Percentiles rank a stretch among this genome's conserved stretches.
Evolutionary conservation across 2,888 invertebrate species (phyloP).

Genomic region (Agonum fuliginosum): DNA sequence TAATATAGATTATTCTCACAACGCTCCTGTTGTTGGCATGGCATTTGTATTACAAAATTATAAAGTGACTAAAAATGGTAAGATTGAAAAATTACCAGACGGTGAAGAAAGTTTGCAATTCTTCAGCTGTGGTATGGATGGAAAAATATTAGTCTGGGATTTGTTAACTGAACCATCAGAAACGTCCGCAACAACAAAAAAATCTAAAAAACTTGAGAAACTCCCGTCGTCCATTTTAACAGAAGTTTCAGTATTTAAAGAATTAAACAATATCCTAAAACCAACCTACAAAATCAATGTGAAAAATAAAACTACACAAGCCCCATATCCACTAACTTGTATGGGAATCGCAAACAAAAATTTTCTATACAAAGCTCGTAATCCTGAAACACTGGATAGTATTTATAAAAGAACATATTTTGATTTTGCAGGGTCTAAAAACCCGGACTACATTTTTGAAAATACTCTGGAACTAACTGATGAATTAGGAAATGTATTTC

Average conservation of each 20-base stretch:
- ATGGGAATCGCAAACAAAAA: not conserved
- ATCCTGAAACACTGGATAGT: slow-evolving; percentile 18
- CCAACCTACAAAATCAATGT: slow-evolving; percentile 78
- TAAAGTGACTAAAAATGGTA: slow-evolving; percentile 78
- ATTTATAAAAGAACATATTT: slow-evolving; percentile 24
- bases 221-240: slow-evolving; percentile 74
- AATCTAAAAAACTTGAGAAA: slow-evolving; percentile 71
- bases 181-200: not conserved
- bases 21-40: slow-evolving; percentile 78
- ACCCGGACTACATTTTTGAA: not conserved
- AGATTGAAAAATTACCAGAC: slow-evolving; percentile 71
- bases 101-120: slow-evolving; percentile 75
- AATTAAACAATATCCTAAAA: slow-evolving; percentile 77
- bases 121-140: slow-evolving; percentile 80
- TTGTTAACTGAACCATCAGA: slow-evolving; percentile 64
- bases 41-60: slow-evolving; percentile 81
- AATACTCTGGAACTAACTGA: not conserved
- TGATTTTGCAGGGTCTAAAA: not conserved
- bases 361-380: not conserved
- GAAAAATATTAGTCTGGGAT: slow-evolving; percentile 83
- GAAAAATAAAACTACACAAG: slow-evolving; percentile 68
- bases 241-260: slow-evolving; percentile 77
- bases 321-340: not conserved
- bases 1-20: slow-evolving; percentile 78
- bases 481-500: not conserved